Evolutionary conservation across 1,140 invertebrate species (phyloP).

Genomic region (Vanessa atalanta): DNA sequence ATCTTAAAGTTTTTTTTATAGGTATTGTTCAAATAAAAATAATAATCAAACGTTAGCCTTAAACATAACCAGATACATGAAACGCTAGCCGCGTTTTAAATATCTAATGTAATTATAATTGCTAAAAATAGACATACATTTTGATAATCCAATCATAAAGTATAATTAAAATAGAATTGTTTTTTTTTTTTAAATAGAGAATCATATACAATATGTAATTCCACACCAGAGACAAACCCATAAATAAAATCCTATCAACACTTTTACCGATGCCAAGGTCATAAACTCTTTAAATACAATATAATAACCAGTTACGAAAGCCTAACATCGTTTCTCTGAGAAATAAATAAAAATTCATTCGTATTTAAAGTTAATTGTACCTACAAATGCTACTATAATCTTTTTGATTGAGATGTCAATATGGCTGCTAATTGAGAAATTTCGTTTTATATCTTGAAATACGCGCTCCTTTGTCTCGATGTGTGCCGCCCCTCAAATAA

Average conservation of each 20-base stretch:
- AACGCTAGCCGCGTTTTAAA: too few species aligned
- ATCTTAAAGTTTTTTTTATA: not conserved
- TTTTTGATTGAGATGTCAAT: constrained; percentile 50
- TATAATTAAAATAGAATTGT: too few species aligned
- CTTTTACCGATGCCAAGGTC: not conserved
- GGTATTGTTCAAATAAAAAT: too few species aligned
- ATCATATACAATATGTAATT: not conserved
- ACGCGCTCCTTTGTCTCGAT: constrained; percentile 35
- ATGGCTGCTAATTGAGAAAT: constrained; percentile 47
- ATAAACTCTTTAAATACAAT: constrained; percentile 4
- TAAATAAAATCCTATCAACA: constrained; percentile 5
- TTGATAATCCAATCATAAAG: too few species aligned
- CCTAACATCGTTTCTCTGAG: not conserved
- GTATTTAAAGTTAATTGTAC: constrained; percentile 29
- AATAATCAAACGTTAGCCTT: too few species aligned
- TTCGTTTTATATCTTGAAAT: constrained; percentile 49
- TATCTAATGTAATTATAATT: not conserved
- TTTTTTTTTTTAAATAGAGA: not conserved
- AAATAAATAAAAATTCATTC: constrained; percentile 30
- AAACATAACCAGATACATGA: too few species aligned
- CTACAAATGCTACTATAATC: constrained; percentile 15
- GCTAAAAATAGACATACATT: too few species aligned
- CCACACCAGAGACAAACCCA: not conserved
- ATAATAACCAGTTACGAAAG: constrained; percentile 1
- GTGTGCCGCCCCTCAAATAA: constrained; percentile 26